These are phyloP conservation scores for Hippoglossus hippoglossus DNA, from an alignment of 2,797 vertebrate genomes.

Conservation along the genomic window DNA sequence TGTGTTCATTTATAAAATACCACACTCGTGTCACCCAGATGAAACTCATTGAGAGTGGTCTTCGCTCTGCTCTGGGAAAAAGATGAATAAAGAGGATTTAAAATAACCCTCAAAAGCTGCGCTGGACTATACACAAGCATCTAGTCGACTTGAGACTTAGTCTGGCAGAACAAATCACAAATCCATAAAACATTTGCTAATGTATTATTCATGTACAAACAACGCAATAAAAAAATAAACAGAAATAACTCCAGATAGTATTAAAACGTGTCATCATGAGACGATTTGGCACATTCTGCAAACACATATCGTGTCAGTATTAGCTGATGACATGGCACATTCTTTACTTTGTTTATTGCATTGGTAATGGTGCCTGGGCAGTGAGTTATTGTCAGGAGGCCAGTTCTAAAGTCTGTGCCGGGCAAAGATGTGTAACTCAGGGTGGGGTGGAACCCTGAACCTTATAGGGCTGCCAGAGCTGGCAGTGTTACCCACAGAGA, in stretches of 20 bases:
- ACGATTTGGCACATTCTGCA: constrained; percentile 86
- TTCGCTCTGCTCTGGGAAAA: constrained; percentile 77
- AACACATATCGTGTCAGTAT: constrained; percentile 78
- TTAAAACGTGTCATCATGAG: constrained; percentile 79
- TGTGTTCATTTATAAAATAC: constrained; percentile 47
- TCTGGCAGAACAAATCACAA: constrained; percentile 77
- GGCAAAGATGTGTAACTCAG: constrained; percentile 36
- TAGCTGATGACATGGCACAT: constrained; percentile 81
- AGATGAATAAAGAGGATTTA: constrained; percentile 72
- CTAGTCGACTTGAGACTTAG: constrained; percentile 68
- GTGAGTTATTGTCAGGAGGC: constrained; percentile 74
- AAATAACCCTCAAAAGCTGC: constrained; percentile 76
- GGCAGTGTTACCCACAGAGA: constrained; percentile 67
- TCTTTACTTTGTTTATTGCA: constrained; percentile 85
- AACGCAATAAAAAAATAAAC: constrained; percentile 77
- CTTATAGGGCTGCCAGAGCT: constrained; percentile 64
- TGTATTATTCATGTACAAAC: constrained; percentile 81
- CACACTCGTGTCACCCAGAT: constrained; percentile 38
- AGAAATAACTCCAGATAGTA: constrained; percentile 71
- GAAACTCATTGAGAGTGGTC: constrained; percentile 50
- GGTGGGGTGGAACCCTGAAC: constrained; percentile 65
- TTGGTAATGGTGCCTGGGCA: constrained; percentile 79
- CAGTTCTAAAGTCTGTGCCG: constrained; percentile 55
- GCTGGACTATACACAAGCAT: constrained; percentile 77
- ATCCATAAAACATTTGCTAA: constrained; percentile 77